A percentile compares a stretch with the other conserved stretches of the same genome.
phyloP scores from a whole-genome alignment of 2,113 vertebrate species.

The Mellivora capensis region DNA sequence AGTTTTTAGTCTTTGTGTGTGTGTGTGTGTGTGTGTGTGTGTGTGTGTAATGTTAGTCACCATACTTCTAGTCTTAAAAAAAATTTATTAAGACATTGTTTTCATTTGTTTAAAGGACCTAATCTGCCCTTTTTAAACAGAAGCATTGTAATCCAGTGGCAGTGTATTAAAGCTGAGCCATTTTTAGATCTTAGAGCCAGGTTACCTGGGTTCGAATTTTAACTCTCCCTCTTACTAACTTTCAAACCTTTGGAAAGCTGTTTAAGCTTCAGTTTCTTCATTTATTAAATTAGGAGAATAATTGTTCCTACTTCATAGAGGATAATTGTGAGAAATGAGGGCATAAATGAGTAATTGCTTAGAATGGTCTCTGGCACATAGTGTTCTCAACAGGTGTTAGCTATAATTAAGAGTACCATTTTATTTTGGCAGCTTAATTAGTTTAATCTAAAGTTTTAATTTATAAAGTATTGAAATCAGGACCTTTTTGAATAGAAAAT shows the following conservation, averaged over 20 bases:
- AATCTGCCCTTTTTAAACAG: neutral
- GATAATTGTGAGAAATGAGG: neutral
- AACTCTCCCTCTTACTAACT: neutral
- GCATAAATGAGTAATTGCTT: neutral
- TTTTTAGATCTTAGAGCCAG: neutral
- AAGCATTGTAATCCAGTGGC: neutral
- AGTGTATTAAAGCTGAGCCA: neutral
- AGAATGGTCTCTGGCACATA: neutral
- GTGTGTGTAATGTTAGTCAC: no score
- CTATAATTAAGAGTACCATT: neutral
- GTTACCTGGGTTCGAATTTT: neutral
- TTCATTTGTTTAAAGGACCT: constrained; percentile 2
- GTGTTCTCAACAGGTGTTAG: neutral
- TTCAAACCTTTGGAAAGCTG: neutral
- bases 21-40: no score
- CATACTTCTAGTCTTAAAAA: neutral
- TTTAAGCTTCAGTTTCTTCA: neutral
- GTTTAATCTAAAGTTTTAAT: neutral
- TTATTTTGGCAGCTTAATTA: neutral
- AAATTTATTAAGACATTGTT: neutral
- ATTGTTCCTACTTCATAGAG: neutral
- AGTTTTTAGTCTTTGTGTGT: no score
- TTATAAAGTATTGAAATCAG: constrained; percentile 20
- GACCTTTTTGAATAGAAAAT: constrained; percentile 3
- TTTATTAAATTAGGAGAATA: constrained; percentile 27